Evolutionary conservation across 2,888 invertebrate genomes (phyloP).

Genomic region (Plebejus argus): DNA sequence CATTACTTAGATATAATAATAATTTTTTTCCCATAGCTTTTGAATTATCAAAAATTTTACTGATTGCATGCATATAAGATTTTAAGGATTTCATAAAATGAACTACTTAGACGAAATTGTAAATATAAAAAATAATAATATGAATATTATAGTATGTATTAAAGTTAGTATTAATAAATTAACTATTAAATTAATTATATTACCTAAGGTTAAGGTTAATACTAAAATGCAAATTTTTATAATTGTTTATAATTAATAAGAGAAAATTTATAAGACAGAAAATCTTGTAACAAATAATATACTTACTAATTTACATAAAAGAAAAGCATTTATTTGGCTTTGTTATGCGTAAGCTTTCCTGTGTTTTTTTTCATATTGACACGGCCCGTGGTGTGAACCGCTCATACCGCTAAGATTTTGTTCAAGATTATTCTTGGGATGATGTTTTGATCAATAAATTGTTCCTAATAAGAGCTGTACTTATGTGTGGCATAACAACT

Average conservation of each 20-base stretch:
- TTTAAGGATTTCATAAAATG: neutral
- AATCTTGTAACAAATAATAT: neutral
- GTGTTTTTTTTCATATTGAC: neutral
- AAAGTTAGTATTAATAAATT: neutral
- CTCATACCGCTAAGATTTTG: neutral
- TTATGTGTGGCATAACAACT: no score
- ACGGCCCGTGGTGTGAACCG: no score
- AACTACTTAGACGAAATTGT: neutral
- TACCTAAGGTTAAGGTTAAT: neutral
- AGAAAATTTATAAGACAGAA: neutral
- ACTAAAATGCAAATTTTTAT: constrained; percentile 9
- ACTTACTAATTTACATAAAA: neutral
- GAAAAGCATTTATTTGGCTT: neutral
- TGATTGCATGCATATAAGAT: neutral
- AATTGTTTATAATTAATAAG: neutral
- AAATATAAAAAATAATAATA: neutral
- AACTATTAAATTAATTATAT: neutral
- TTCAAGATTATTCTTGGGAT: neutral
- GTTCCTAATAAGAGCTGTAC: no score
- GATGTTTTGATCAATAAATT: no score
- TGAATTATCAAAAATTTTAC: neutral
- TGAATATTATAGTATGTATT: neutral
- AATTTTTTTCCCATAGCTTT: neutral
- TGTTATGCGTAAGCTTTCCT: neutral
- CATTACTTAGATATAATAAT: neutral